A percentile compares a stretch with the other conserved stretches of the same genome.
These are phyloP conservation scores for Crepidodera aurea DNA, from an alignment of 2,888 invertebrate genomes.

Conservation along the genomic window DNA sequence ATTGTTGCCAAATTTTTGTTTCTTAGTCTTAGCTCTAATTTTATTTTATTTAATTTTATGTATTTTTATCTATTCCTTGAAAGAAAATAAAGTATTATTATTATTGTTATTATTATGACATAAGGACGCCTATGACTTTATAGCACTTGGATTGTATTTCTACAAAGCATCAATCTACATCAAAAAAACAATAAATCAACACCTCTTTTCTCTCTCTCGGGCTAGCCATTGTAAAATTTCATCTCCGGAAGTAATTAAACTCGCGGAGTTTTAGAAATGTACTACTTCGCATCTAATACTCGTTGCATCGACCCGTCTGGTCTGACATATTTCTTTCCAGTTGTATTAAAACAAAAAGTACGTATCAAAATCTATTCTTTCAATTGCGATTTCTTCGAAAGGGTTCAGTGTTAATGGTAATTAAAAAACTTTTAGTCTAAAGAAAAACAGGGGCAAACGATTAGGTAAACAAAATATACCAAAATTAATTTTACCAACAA, in stretches of 20 bases:
- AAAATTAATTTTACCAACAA: too few species aligned
- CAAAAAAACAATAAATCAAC: constrained; percentile 36
- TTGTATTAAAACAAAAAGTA: constrained; percentile 12
- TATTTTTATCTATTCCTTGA: too few species aligned
- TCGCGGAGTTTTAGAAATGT: constrained; percentile 27
- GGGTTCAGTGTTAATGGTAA: not conserved
- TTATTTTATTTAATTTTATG: too few species aligned
- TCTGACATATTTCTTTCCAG: constrained; percentile 9
- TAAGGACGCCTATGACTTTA: not conserved
- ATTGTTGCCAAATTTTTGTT: too few species aligned
- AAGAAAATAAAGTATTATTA: too few species aligned
- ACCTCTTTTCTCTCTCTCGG: constrained; percentile 28
- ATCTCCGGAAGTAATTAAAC: constrained; percentile 35
- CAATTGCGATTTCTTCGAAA: not conserved
- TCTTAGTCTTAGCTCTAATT: too few species aligned
- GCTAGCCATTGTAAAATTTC: constrained; percentile 21
- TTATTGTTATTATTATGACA: too few species aligned
- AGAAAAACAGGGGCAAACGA: too few species aligned
- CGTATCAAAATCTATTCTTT: not conserved
- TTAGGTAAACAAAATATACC: too few species aligned
- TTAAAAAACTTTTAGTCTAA: too few species aligned
- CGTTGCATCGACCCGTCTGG: not conserved
- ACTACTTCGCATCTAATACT: not conserved
- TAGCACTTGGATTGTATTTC: constrained; percentile 10
- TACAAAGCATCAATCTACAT: constrained; percentile 32